These are phyloP conservation scores for Bradypus variegatus DNA, from an alignment of 2,797 vertebrate genomes.

Conservation along the genomic window DNA sequence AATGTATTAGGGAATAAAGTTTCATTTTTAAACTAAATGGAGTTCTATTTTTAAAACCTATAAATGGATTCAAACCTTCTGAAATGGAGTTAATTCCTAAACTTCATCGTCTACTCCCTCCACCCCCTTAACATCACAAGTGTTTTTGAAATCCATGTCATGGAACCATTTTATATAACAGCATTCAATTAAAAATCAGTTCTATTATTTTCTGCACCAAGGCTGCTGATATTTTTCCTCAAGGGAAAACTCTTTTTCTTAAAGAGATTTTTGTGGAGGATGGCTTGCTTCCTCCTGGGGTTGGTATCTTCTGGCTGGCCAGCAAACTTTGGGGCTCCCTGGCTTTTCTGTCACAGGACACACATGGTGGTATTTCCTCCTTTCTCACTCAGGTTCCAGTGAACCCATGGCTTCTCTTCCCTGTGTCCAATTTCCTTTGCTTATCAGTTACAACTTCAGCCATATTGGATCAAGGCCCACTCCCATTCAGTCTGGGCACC, in stretches of 20 bases:
- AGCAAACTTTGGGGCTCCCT: too few relatives aligned
- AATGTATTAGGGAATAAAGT: background rate
- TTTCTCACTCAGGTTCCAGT: too few relatives aligned
- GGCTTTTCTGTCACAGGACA: too few relatives aligned
- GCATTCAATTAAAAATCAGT: background rate
- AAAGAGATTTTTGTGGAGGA: background rate
- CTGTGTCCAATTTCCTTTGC: too few relatives aligned
- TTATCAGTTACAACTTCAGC: too few relatives aligned
- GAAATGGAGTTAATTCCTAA: slow-evolving; percentile 17
- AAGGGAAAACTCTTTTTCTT: background rate
- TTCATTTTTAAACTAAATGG: slow-evolving; percentile 6
- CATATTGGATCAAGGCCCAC: too few relatives aligned
- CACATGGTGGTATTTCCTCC: too few relatives aligned
- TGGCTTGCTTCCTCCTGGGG: too few relatives aligned
- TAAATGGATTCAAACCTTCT: background rate
- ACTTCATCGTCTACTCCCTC: background rate
- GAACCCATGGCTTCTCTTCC: too few relatives aligned
- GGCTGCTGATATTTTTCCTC: background rate
- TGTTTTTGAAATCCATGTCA: background rate
- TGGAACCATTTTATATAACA: background rate
- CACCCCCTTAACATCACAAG: background rate
- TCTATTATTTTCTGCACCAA: background rate
- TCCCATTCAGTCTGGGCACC: too few relatives aligned
- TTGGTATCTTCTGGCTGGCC: too few relatives aligned
- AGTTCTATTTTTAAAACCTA: background rate